Evolutionary conservation across 2,797 vertebrate species (phyloP), one percentile per base, ranked within the genome.

Genomic region (Pampus argenteus): DNA sequence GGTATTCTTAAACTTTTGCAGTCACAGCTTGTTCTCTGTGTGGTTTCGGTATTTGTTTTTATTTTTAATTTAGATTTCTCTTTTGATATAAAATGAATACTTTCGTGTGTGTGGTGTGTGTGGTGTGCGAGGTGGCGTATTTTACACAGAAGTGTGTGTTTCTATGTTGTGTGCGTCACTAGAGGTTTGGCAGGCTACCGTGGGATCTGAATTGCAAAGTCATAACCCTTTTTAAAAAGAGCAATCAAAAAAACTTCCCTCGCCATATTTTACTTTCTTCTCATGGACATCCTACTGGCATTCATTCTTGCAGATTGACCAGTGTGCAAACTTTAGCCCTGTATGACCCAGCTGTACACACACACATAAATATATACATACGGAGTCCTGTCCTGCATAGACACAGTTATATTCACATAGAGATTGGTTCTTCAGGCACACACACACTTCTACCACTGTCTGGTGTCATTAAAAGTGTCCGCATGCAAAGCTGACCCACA

Each of bases 401-500:
- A 78, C 22, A 25, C 50, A 48, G 22, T 71, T 73, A 61, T 64
- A 70, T 78, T 74, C 74, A 73, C 49, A 57, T 34, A 71, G 62
- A 72, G 71, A 48, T 18, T 62, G 54, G 71, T 73, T 69, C 52
- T 81, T 73, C 54, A 63, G 71, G 68, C 76, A 81, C 52, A 54
- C 47, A 76, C 79, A 62, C 67, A 67, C 69, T 79, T 74, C 76
- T 76, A 84, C 89, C 85, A 80, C 90, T 81, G 90, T 93, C 92
- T 95, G 85, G 83, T 84, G 80, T 88, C 83, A 83, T 89, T 93
- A 93, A 94, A 93, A 68, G 57, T 31, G 76, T 93, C 92, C 87
- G 17, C 90, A 89, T 93, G 83, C 88, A 86, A 91, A 88, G 86
- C 78, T 80, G 91, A 89, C 87, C 93, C 94, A 95, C 94, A 95